phyloP scores from a whole-genome alignment of 2,888 invertebrate genomes.

The Herminia tarsipennalis region DNA sequence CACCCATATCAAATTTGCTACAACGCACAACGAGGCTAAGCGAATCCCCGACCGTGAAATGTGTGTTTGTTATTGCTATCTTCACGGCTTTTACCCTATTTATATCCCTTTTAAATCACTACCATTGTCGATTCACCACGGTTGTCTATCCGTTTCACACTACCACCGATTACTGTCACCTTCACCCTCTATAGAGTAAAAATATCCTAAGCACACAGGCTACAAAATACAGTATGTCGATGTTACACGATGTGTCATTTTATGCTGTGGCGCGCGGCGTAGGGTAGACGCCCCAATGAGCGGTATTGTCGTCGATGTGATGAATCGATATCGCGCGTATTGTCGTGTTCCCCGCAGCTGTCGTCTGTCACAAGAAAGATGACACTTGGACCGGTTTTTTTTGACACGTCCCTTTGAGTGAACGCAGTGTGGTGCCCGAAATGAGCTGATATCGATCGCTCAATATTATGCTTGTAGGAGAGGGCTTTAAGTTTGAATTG shows the following conservation, averaged over 20 bases:
- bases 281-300: conserved; percentile 70
- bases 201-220: conserved; percentile 11
- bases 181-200: conserved; percentile 52
- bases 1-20: conserved; percentile 69
- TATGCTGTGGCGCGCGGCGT: conserved; percentile 56
- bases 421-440: conserved; percentile 70
- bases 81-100: conserved; percentile 79
- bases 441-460: conserved; percentile 83
- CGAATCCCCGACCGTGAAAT: conserved; percentile 75
- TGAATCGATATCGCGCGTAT: conserved; percentile 76
- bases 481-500: conserved; percentile 78
- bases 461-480: conserved; percentile 71
- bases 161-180: conserved; percentile 55
- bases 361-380: conserved; percentile 78
- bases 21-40: conserved; percentile 65
- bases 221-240: conserved; percentile 41
- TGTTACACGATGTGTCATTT: conserved; percentile 16
- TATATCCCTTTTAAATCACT: conserved; percentile 80
- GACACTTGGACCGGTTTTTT: conserved; percentile 77
- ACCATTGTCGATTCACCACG: conserved; percentile 77
- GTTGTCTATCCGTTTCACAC: conserved; percentile 69
- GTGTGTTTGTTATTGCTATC: conserved; percentile 78
- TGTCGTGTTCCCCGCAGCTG: conserved; percentile 79
- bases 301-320: conserved; percentile 71
- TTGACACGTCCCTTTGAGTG: conserved; percentile 74